A percentile compares a stretch with the other conserved stretches of the same genome.
Evolutionary conservation across 2,888 invertebrate species (phyloP).

Genomic region (Nasonia oneida): DNA sequence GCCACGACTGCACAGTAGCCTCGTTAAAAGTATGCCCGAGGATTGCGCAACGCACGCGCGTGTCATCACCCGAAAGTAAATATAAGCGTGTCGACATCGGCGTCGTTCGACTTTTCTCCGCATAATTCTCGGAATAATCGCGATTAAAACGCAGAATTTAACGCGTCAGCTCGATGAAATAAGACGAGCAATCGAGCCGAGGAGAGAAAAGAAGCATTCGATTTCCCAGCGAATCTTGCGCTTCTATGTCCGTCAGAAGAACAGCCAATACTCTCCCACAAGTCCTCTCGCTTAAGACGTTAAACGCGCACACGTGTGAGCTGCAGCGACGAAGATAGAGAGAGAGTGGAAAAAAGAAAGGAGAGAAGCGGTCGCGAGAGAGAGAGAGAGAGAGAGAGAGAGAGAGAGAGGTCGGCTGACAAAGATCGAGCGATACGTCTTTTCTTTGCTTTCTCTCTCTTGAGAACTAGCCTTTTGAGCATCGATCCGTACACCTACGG

Average conservation of each 20-base stretch:
- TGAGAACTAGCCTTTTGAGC: background rate
- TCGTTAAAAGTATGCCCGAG: background rate
- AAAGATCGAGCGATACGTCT: slow-evolving; percentile 9
- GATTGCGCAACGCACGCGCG: background rate
- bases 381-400: too few species aligned
- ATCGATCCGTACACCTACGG: background rate
- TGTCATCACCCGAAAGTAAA: background rate
- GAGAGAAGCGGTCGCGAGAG: background rate
- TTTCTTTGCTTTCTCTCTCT: background rate
- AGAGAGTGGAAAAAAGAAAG: background rate
- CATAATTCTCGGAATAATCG: too few species aligned
- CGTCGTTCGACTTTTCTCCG: too few species aligned
- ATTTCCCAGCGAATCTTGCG: background rate
- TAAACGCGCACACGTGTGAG: background rate
- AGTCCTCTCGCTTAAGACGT: background rate
- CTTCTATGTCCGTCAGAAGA: background rate
- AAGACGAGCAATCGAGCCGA: background rate
- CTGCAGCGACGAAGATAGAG: background rate
- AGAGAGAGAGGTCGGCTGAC: background rate
- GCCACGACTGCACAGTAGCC: background rate
- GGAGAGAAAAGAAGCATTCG: background rate
- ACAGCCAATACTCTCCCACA: slow-evolving; percentile 9
- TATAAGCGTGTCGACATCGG: background rate
- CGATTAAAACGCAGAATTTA: too few species aligned
- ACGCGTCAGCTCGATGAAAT: background rate